A percentile compares a stretch with the other conserved stretches of the same genome.
Conservation (phyloP, 2,113 vertebrate genomes). For the Cyprinodon tularosa region DNA sequence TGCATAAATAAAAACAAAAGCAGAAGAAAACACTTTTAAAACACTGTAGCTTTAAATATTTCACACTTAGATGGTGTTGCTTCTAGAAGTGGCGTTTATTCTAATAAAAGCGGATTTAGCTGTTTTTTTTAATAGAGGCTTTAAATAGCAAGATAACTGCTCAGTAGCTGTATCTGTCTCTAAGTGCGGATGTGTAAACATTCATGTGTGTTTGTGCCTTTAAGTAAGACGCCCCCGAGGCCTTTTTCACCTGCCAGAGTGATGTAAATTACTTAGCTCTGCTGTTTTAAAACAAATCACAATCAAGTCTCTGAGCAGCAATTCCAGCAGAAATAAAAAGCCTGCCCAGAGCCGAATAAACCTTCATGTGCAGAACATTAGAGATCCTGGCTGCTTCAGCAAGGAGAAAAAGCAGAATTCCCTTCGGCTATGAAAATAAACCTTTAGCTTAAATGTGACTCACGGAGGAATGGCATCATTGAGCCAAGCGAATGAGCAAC, state of each 20-base stretch:
- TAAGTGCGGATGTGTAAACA: slow-evolving; percentile 36
- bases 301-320: slow-evolving; percentile 65
- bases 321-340: slow-evolving; percentile 60
- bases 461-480: slow-evolving; percentile 71
- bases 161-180: slow-evolving; percentile 36
- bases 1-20: background rate
- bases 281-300: slow-evolving; percentile 68
- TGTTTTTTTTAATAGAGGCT: slow-evolving; percentile 48
- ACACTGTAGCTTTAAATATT: slow-evolving; percentile 52
- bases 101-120: slow-evolving; percentile 66
- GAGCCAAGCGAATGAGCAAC: slow-evolving; percentile 73
- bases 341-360: slow-evolving; percentile 54
- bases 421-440: slow-evolving; percentile 72
- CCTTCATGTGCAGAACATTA: slow-evolving; percentile 67
- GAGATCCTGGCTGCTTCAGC: slow-evolving; percentile 56
- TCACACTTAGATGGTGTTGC: slow-evolving; percentile 47
- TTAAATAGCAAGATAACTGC: slow-evolving; percentile 44
- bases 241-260: slow-evolving; percentile 52
- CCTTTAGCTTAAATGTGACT: slow-evolving; percentile 75
- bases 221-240: slow-evolving; percentile 53
- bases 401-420: slow-evolving; percentile 37
- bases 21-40: background rate
- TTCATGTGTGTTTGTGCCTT: slow-evolving; percentile 54
- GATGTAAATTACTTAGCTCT: slow-evolving; percentile 64
- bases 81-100: slow-evolving; percentile 52